phyloP scores from a whole-genome alignment of 2,797 vertebrate species.

The Scolopax bukidnonensis region DNA sequence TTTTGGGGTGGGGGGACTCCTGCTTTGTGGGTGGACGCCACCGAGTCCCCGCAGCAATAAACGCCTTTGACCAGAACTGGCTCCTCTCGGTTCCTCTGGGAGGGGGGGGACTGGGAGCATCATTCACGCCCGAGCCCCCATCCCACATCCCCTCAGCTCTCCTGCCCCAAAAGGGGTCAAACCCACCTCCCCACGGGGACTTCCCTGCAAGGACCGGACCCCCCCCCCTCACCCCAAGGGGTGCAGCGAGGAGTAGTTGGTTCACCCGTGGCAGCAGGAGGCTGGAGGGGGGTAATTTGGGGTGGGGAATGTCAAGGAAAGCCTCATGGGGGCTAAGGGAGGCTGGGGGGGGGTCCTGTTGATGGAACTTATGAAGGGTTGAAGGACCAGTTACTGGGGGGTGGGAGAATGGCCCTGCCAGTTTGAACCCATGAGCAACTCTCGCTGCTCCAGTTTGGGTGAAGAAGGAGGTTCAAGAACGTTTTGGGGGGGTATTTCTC shows the following conservation, averaged over 20 bases:
- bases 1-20: too few species aligned
- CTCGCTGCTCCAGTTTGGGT: not conserved
- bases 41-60: not conserved
- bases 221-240: not conserved
- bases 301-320: rapidly evolving
- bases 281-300: not conserved
- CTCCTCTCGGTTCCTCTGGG: not conserved
- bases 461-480: too few species aligned
- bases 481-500: not conserved
- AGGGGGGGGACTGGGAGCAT: not conserved
- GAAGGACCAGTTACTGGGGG: not conserved
- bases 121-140: rapidly evolving
- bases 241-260: not conserved
- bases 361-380: too few species aligned
- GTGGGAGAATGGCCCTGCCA: not conserved
- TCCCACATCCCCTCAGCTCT: not conserved
- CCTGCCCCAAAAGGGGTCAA: not conserved
- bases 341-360: not conserved
- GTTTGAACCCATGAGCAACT: not conserved
- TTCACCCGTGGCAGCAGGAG: rapidly evolving
- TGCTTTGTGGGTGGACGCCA: not conserved
- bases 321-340: rapidly evolving
- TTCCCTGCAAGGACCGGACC: not conserved
- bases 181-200: not conserved
- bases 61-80: not conserved